A percentile compares a stretch with the other conserved stretches of the same genome.
Evolutionary conservation across 2,113 vertebrate genomes (phyloP).

Genomic region (Numida meleagris): DNA sequence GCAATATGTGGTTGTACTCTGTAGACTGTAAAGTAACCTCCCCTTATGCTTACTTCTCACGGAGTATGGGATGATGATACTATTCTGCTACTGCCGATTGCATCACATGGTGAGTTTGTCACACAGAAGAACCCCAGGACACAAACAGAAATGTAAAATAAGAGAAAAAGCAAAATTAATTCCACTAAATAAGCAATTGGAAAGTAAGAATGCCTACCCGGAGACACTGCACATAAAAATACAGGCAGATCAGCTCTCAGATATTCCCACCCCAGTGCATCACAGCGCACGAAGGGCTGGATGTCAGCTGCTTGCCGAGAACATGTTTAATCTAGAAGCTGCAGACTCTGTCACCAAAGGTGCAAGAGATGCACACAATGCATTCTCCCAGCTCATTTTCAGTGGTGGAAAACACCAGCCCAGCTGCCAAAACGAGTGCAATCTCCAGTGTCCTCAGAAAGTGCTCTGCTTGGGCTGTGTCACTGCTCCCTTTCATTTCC

Average conservation of each 20-base stretch:
- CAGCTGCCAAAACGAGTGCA: neutral
- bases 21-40: neutral
- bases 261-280: neutral
- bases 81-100: neutral
- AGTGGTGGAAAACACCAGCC: constrained; percentile 15
- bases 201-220: neutral
- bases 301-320: neutral
- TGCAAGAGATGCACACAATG: neutral
- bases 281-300: neutral
- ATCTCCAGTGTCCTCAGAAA: constrained; percentile 35
- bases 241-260: neutral
- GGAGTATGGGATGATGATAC: neutral
- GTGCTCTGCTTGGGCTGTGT: neutral
- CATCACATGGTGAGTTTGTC: neutral
- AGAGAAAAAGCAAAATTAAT: neutral
- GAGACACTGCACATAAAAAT: neutral
- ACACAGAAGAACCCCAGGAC: neutral
- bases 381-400: constrained; percentile 12
- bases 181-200: neutral
- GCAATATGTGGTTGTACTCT: neutral
- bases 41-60: neutral
- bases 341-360: constrained; percentile 3
- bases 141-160: neutral
- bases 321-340: neutral
- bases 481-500: neutral